phyloP scores from a whole-genome alignment of 1,140 invertebrate species.

The Magallana ariakensis region DNA sequence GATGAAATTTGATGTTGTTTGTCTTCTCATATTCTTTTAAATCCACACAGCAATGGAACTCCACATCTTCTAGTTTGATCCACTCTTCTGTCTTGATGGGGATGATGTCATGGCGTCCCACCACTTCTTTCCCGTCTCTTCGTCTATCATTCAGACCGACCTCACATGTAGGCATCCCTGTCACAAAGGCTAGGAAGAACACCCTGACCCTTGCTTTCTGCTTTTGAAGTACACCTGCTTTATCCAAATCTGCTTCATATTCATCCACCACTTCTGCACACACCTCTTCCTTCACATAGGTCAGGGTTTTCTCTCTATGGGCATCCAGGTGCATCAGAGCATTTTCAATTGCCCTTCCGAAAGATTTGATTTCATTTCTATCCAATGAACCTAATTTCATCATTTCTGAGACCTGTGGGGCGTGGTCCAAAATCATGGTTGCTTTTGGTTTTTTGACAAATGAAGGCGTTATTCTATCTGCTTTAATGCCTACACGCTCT shows the following conservation, averaged over 20 bases:
- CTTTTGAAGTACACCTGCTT: constrained; percentile 86
- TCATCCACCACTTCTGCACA: constrained; percentile 98
- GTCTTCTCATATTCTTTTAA: constrained; percentile 94
- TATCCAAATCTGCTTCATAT: constrained; percentile 94
- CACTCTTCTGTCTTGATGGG: constrained; percentile 99
- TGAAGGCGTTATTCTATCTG: constrained; percentile 89
- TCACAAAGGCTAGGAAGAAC: constrained; percentile 95
- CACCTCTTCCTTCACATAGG: constrained; percentile 98
- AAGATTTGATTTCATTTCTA: constrained; percentile 94
- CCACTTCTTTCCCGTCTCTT: constrained; percentile 98
- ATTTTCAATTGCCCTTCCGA: constrained; percentile 94
- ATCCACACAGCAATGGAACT: constrained; percentile 97
- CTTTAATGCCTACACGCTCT: constrained; percentile 96
- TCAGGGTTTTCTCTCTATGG: constrained; percentile 83
- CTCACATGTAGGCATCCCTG: constrained; percentile 91
- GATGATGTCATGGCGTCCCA: constrained; percentile 99
- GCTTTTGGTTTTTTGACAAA: constrained; percentile 78
- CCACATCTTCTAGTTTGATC: constrained; percentile 96
- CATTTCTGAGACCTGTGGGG: constrained; percentile 95
- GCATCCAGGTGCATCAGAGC: constrained; percentile 80
- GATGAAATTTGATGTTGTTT: constrained; percentile 96
- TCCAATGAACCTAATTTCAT: constrained; percentile 95
- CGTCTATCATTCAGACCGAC: constrained; percentile 98
- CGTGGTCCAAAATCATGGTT: constrained; percentile 93
- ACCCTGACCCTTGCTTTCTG: constrained; percentile 97